Base-by-base conservation (phyloP, 2,888 invertebrate species). In the Acholoe squamosa region DNA sequence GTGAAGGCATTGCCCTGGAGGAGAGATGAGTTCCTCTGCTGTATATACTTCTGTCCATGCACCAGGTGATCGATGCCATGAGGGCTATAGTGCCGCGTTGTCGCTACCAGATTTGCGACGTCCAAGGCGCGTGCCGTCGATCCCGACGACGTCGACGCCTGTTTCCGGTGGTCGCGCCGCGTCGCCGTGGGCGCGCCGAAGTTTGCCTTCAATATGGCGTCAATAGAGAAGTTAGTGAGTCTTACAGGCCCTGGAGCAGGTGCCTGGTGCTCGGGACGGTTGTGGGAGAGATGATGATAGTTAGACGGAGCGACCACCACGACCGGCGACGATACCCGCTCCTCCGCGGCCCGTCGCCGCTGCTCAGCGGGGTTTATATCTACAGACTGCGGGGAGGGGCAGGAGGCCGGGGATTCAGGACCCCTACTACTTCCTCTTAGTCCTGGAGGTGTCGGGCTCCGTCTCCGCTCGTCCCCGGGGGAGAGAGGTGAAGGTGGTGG, bases 121-220 rank as follows among this genome's bases (percentile, higher is more conserved):
- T 52, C 54, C 25, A 86, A 25, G 5, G 33, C 90, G 91, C 33
- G 91, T 19, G 33, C 71, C 31, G 80, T 89, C 34, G 34, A 51
- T 12, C 34, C 89, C 33, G 33, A 31, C 33, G 33, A 31, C n/a
- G 14, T 16, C 16, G 14, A 19, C 31, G 28, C 14, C 28, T 16
- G 12, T 54, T 54, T 88, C 61, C 34, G 33, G n/a, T n/a, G 34
- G 31, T 19, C 28, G 31, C 31, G 86, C 3, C 28, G 19, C 5
- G 22, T 12, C 25, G 22, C 25, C n/a, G 34, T 61, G 31, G 28
- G 31, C 28, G 90, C 92, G 67, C 95, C 95, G 84, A 95, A 95
- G n/a, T 93, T 93, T 10, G 94, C 94, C 91, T 94, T 93, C 22
- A 95, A 91, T 92, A 95, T 95, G 89, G 94, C 94, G 28, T 93